Base-by-base conservation (phyloP, 2,113 vertebrate genomes). In the Megaceryle maxima region DNA sequence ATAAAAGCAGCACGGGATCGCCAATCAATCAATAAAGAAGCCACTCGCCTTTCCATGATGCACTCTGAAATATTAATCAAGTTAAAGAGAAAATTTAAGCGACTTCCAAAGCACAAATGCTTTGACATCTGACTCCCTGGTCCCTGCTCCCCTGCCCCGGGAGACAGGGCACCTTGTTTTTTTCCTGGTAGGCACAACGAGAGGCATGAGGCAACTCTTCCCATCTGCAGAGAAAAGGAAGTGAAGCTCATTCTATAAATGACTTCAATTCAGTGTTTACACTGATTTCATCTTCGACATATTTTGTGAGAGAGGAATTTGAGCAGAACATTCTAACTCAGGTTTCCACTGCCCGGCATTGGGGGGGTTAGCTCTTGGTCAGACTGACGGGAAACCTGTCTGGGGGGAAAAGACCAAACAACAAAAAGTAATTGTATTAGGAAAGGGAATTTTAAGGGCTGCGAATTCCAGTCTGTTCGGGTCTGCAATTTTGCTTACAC, bases 51-150 rank as follows among this genome's bases (percentile, higher is more conserved):
- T 50, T 46, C 82, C 79, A 81, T 64, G 83, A 79, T 51, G 68
- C 10, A 50, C 77, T 88, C 90, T 68, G 87, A 94, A 83, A 96
- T 95, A 94, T 73, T 86, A 87, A 91, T 53, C 44, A 22, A 94
- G 92, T 94, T 73, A 95, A 96, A 91, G 53, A 95, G 93, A 95
- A 97, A 46, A 46, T 20, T 10, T 46, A 46, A 46, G 46, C 46
- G 19, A 20, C 46, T 46, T 46, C 46, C 46, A 46, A 46, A 46
- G 46, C 46, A 46, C 44, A 46, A 46, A 46, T 20, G 24, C 67
- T 62, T 37, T 88, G 72, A 17, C 80, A 20, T 70, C 59, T 5
- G 64, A 57, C 68, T 76, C 72, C 80, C 67, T 79, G 12, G 53
- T 64, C 66, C 15, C 55, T 57, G 48, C 29, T 67, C 37, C 35